Conservation (phyloP, 2,797 vertebrate species). For the Alcedo quadribrachys region DNA sequence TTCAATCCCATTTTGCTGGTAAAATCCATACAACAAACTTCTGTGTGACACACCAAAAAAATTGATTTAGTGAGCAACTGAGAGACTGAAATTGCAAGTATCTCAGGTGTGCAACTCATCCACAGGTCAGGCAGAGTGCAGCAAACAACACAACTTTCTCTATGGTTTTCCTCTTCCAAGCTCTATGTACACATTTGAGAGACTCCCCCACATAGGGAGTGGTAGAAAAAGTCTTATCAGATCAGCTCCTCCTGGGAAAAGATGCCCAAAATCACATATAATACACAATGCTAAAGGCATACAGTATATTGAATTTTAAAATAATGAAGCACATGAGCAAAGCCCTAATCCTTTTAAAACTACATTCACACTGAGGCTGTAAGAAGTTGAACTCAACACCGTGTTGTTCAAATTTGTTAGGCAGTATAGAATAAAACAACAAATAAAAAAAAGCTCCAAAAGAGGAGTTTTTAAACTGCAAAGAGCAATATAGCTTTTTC, state of each 20-base stretch:
- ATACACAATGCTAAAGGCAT: not conserved
- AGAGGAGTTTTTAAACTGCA: not conserved
- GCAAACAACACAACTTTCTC: not conserved
- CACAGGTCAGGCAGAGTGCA: conserved; percentile 27
- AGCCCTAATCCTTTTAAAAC: not conserved
- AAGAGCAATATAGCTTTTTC: not conserved
- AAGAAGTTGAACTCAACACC: not conserved
- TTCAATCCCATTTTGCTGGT: conserved; percentile 22
- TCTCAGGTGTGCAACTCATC: conserved; percentile 33
- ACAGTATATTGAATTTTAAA: not conserved
- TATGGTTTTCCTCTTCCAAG: not conserved
- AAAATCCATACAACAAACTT: conserved; percentile 34
- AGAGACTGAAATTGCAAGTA: conserved; percentile 13
- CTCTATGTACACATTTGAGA: not conserved
- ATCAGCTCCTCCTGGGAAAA: not conserved
- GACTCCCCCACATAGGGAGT: not conserved
- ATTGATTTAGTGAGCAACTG: conserved; percentile 4
- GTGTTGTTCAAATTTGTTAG: not conserved
- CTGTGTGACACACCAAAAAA: conserved; percentile 22
- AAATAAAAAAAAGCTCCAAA: not conserved
- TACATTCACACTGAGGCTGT: not conserved
- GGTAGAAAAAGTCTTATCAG: not conserved
- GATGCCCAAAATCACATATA: not conserved
- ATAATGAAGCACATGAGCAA: not conserved
- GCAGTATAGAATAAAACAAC: not conserved